A percentile compares a stretch with the other conserved stretches of the same genome.
Evolutionary conservation across 2,113 vertebrate species (phyloP).

Genomic region (Saguinus imperator): DNA sequence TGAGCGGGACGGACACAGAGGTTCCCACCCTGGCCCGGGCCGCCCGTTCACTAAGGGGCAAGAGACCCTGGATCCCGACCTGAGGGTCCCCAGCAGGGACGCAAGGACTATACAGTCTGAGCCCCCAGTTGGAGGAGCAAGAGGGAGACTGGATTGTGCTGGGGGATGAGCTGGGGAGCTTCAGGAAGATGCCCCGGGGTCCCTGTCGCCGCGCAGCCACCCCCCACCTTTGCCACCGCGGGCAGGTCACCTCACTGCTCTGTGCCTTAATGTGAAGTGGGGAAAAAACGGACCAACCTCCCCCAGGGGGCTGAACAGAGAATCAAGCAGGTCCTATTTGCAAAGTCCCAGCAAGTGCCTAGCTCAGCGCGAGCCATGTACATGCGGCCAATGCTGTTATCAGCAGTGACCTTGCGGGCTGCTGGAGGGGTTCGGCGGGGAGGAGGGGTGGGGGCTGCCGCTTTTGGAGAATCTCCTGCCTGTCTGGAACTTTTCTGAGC

Average conservation of each 20-base stretch:
- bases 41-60: neutral
- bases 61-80: neutral
- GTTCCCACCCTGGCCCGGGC: neutral
- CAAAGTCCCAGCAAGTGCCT: neutral
- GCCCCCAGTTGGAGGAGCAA: neutral
- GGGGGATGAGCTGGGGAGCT: neutral
- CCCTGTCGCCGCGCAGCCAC: neutral
- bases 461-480: neutral
- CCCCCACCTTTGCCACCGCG: neutral
- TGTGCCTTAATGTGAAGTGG: neutral
- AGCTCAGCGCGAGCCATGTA: accelerated
- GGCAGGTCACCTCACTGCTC: neutral
- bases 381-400: accelerated
- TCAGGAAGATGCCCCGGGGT: neutral
- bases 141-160: neutral
- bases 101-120: neutral
- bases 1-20: no score
- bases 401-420: neutral
- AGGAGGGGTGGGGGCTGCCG: neutral
- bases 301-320: neutral
- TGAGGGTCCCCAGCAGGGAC: neutral
- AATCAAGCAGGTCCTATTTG: accelerated
- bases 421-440: no score
- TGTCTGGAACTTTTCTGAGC: neutral
- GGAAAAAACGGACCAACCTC: no score